These are phyloP conservation scores for Caradrina clavipalpis DNA, from an alignment of 2,888 invertebrate species.

Conservation along the genomic window DNA sequence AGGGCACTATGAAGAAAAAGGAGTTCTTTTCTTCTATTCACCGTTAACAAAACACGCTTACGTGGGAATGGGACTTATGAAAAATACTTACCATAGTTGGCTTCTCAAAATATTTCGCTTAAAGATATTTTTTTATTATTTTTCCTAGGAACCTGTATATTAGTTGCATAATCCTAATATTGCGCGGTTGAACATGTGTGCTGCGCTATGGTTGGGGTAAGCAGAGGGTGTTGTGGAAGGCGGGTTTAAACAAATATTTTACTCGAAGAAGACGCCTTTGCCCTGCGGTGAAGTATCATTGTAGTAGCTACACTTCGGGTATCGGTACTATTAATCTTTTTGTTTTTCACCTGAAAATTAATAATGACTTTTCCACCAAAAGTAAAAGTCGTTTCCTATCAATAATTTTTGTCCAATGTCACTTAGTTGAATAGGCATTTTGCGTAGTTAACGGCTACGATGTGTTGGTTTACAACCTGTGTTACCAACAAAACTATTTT, in stretches of 20 bases:
- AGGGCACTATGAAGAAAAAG: slow-evolving; percentile 24
- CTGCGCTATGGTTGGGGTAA: not conserved
- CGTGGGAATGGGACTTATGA: slow-evolving; percentile 31
- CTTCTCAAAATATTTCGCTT: slow-evolving; percentile 29
- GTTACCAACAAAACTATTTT: too few species aligned
- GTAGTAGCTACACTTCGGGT: too few species aligned
- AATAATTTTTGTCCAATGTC: too few species aligned
- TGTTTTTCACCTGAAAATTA: too few species aligned
- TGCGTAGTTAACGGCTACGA: too few species aligned
- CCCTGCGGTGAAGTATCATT: too few species aligned
- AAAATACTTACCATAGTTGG: slow-evolving; percentile 36
- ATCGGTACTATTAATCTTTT: too few species aligned
- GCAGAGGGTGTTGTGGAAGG: not conserved
- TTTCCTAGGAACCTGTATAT: slow-evolving; percentile 42
- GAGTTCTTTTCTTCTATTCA: slow-evolving; percentile 9
- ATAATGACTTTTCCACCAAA: too few species aligned
- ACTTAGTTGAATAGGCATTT: too few species aligned
- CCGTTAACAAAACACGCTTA: slow-evolving; percentile 11
- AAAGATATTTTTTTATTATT: slow-evolving; percentile 8
- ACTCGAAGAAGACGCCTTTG: too few species aligned
- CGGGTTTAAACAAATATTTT: not conserved
- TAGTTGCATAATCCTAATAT: slow-evolving; percentile 58
- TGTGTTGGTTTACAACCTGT: too few species aligned
- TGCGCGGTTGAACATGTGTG: slow-evolving; percentile 35
- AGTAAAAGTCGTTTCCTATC: too few species aligned